Percentiles rank a stretch among this genome's conserved stretches.
These are phyloP conservation scores for Linnaemya vulpina DNA, from an alignment of 2,888 invertebrate species.

Conservation along the genomic window DNA sequence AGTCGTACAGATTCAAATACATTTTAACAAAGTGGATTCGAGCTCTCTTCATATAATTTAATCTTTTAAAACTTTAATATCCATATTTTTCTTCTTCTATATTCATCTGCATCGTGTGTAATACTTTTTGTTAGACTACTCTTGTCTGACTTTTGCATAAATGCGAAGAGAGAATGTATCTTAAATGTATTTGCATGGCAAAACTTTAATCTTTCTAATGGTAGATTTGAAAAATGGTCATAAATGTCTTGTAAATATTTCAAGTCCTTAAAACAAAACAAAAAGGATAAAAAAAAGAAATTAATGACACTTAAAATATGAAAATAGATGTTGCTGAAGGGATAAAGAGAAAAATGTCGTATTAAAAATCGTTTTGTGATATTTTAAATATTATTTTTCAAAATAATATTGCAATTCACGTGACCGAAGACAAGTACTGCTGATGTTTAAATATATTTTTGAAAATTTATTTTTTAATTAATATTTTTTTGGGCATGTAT, in stretches of 20 bases:
- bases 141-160: not conserved
- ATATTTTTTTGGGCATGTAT: too few species aligned
- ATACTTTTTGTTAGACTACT: not conserved
- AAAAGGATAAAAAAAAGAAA: not conserved
- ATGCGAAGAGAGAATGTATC: constrained; percentile 1
- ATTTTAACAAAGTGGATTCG: constrained; percentile 19
- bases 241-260: not conserved
- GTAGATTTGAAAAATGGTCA: not conserved
- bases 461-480: too few species aligned
- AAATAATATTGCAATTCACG: too few species aligned
- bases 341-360: not conserved
- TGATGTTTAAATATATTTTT: too few species aligned
- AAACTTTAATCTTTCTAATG: not conserved
- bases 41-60: constrained; percentile 45
- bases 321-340: not conserved
- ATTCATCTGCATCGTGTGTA: not conserved
- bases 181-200: not conserved
- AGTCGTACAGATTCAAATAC: not conserved
- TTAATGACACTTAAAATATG: too few species aligned
- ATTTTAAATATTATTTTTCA: too few species aligned
- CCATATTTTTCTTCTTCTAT: constrained; percentile 56
- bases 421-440: too few species aligned
- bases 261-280: not conserved
- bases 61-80: constrained; percentile 64
- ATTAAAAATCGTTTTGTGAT: too few species aligned